Evolutionary conservation across 2,113 vertebrate genomes (phyloP), one percentile per base, ranked within the genome.

Genomic region (Scartelaos histophorus): DNA sequence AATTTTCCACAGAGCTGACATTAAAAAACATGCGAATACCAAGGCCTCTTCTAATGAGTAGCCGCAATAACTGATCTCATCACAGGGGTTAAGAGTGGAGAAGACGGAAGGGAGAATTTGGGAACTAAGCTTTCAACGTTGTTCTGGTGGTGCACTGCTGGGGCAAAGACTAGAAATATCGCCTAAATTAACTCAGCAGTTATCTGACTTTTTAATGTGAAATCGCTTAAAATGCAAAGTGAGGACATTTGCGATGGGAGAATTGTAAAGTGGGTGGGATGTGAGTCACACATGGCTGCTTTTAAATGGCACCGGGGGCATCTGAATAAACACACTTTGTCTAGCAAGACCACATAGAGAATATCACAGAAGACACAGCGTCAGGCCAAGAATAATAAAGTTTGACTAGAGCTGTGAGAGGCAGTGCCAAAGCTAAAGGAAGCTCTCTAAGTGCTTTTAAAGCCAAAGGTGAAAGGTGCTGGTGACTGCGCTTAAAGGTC

Each of bases 121-220:
- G n/a, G n/a, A 82, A 86, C 77, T 73, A 53, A 70, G 66, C 81
- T 87, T 83, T 88, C 74, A 76, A 81, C 82, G 81, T 62, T 73
- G 75, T 70, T 77, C 69, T 61, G 74, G 77, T 67, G 67, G 72
- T 38, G 65, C 71, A 71, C 62, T 53, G 78, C 62, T 62, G 57
- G 68, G 67, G 81, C 74, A 70, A 35, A 69, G 60, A 83, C 72
- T 76, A 70, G 80, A 82, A 76, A 67, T 73, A 74, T 80, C 84
- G 74, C 71, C 56, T 67, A 84, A 85, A 87, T 87, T 82, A 82
- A 84, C 77, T 73, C 76, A 19, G 70, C 49, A 61, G 71, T 85
- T 88, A 87, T 87, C 80, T 80, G 76, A 83, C 78, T 81, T 82
- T 87, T 73, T 83, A 82, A 88, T 87, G 76, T 80, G 69, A 57